phyloP scores from a whole-genome alignment of 1,140 invertebrate genomes.

The Batillaria attramentaria region DNA sequence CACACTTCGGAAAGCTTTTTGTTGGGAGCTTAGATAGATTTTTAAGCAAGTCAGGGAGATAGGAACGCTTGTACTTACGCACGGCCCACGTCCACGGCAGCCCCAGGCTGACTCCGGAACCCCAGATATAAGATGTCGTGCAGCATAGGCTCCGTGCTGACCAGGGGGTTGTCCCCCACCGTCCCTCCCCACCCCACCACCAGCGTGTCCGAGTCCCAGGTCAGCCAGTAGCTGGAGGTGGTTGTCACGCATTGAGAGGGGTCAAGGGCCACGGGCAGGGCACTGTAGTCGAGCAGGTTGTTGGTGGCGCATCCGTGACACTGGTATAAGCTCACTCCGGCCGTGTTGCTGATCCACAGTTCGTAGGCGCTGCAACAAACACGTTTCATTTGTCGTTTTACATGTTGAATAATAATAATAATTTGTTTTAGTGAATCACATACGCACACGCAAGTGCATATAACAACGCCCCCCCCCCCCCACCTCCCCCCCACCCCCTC shows the following conservation, averaged over 20 bases:
- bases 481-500: too few relatives aligned
- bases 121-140: not conserved
- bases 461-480: too few relatives aligned
- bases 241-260: not conserved
- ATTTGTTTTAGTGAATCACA: not conserved
- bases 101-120: not conserved
- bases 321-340: not conserved
- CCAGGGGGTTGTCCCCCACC: not conserved
- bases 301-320: not conserved
- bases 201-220: not conserved
- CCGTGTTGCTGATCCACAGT: not conserved
- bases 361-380: conserved; percentile 7
- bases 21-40: too few relatives aligned
- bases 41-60: too few relatives aligned
- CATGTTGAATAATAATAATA: not conserved
- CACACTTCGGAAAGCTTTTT: too few relatives aligned
- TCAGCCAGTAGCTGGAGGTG: not conserved
- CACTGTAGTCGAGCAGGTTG: not conserved
- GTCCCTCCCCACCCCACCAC: not conserved
- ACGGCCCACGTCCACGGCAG: too few relatives aligned
- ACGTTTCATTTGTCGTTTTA: not conserved
- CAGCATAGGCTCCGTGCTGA: not conserved
- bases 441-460: not conserved
- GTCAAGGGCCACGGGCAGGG: too few relatives aligned
- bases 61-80: too few relatives aligned